Base-by-base conservation (phyloP, 2,113 vertebrate species). In the Centropus bengalensis region DNA sequence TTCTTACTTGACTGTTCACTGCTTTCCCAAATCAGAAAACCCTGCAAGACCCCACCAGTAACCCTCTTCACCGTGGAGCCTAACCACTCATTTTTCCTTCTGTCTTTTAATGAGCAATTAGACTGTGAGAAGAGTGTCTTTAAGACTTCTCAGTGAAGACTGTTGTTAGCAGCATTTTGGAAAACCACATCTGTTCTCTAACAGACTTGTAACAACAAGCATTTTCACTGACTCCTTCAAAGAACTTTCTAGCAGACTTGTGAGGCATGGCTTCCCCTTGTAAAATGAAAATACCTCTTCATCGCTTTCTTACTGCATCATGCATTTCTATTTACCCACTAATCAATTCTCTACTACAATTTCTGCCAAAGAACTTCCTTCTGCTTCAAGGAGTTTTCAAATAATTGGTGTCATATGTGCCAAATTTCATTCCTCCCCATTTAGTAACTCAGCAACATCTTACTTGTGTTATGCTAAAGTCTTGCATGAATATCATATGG, bases 301-400 rank as follows among this genome's bases (percentile, higher is more conserved):
- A 30, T 86, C 64, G 58, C 40, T 77, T 92, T 47, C 59, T 70
- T 75, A 67, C 9, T 82, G 28, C 66, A 60, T 28, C 62, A 66
- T 44, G 45, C 33, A 87, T 82, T 93, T 68, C 27, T 30, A 60
- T 58, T 66, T 82, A 56, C 27, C 19, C 47, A 63, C 27, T 60
- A 68, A 68, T 71, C 49, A 62, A 42, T 79, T 87, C 69, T 93
- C 82, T 47, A 40, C 30, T 66, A 82, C 40, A 69, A 87, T 69
- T 91, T 93, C 71, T 94, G 75, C 38, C 58, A 51, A 87, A 93
- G 23, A 64, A 73, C 58, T 64, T 89, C 40, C 49, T 93, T 88
- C 40, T 69, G 28, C 36, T 69, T 88, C 63, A 77, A 73, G 58
- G 63, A 82, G 45, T 89, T 85, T 23, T 82, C 5, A 80, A 78